Percentiles rank a stretch among this genome's conserved stretches.
These are phyloP conservation scores for Ochotona princeps DNA, from an alignment of 2,113 vertebrate species.

Conservation along the genomic window DNA sequence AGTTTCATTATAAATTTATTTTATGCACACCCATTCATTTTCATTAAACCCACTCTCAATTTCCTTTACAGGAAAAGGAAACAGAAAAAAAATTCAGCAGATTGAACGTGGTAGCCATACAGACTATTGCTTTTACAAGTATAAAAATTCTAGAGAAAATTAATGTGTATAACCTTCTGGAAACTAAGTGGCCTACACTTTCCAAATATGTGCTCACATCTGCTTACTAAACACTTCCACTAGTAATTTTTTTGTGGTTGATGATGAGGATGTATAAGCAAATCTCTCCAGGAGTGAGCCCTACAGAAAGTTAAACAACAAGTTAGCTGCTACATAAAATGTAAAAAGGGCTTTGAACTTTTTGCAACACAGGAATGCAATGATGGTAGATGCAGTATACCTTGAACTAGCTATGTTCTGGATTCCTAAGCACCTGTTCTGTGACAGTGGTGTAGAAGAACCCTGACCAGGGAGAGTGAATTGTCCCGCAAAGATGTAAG, in stretches of 20 bases:
- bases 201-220: not conserved
- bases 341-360: not conserved
- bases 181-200: not conserved
- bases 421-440: not conserved
- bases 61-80: not conserved
- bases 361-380: not conserved
- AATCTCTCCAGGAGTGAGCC: not conserved
- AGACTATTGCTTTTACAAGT: not conserved
- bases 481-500: not conserved
- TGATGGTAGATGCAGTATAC: too few species aligned
- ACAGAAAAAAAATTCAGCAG: not conserved
- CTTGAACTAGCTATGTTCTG: not conserved
- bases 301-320: not conserved
- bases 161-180: not conserved
- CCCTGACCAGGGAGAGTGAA: not conserved
- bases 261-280: not conserved
- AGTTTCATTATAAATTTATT: not conserved
- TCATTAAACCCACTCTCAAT: slow-evolving; percentile 33
- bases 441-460: not conserved
- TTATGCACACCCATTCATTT: slow-evolving; percentile 10
- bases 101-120: not conserved
- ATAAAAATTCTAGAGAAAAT: not conserved
- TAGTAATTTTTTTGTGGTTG: not conserved
- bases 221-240: not conserved
- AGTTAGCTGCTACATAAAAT: not conserved